Conservation (phyloP, 2,888 invertebrate species). For the Harpalus rubripes region DNA sequence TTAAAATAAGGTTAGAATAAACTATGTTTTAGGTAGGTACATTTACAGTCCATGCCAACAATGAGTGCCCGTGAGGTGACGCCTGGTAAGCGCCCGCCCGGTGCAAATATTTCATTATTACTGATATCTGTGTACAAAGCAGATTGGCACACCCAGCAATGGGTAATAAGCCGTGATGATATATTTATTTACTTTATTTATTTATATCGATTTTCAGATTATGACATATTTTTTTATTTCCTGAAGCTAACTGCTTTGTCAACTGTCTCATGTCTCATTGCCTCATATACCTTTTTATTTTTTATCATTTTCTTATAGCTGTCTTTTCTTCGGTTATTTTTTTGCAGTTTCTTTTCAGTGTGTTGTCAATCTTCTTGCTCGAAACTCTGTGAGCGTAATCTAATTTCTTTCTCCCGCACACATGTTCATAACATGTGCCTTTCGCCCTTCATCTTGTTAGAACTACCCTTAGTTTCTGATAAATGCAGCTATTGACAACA, state of each 20-base stretch:
- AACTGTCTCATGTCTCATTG: slow-evolving; percentile 48
- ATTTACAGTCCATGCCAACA: no score
- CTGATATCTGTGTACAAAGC: no score
- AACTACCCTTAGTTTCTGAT: not conserved
- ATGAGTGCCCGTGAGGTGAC: no score
- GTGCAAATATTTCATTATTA: no score
- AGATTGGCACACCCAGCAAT: no score
- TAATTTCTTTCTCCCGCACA: slow-evolving; percentile 40
- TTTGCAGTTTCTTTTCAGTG: slow-evolving; percentile 36
- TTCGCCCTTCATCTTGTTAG: slow-evolving; percentile 14
- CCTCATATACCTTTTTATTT: slow-evolving; percentile 32
- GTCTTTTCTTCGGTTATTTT: slow-evolving; percentile 33
- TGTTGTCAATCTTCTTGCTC: slow-evolving; percentile 25
- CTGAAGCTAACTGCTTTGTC: slow-evolving; percentile 39
- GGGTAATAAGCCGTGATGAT: no score
- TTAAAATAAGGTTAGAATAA: no score
- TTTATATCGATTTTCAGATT: slow-evolving; percentile 17
- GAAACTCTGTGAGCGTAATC: slow-evolving; percentile 24
- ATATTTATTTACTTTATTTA: no score
- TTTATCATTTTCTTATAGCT: slow-evolving; percentile 48
- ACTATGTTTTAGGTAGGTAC: no score
- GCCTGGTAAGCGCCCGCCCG: no score
- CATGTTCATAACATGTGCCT: slow-evolving; percentile 39
- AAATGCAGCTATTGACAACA: not conserved
- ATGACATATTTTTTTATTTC: slow-evolving; percentile 6